Evolutionary conservation across 2,797 vertebrate species (phyloP).

Genomic region (Anolis apletophallus): DNA sequence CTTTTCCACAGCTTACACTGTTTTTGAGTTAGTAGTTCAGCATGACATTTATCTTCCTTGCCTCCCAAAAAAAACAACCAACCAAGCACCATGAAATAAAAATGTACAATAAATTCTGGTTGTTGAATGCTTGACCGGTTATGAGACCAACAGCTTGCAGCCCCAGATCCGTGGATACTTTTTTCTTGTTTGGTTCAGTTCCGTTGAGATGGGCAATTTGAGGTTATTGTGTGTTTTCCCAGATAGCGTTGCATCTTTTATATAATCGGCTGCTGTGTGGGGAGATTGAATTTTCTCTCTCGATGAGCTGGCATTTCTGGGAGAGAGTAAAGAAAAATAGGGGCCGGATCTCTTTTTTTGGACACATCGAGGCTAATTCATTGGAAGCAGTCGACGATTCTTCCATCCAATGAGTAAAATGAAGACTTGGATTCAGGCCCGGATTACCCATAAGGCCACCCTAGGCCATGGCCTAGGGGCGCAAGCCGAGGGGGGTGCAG

Average conservation of each 20-base stretch:
- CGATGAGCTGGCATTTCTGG: neutral
- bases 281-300: neutral
- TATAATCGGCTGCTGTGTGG: constrained; percentile 4
- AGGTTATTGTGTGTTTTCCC: neutral
- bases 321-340: neutral
- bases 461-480: no score
- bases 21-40: constrained; percentile 36
- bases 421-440: neutral
- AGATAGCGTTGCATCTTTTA: neutral
- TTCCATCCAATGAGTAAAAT: neutral
- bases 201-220: constrained; percentile 37
- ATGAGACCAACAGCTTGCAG: constrained; percentile 13
- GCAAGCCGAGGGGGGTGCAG: no score
- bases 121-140: constrained; percentile 12
- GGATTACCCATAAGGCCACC: no score
- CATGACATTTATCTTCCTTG: constrained; percentile 14
- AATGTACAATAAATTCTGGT: constrained; percentile 34
- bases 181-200: neutral
- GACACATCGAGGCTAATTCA: neutral
- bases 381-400: neutral
- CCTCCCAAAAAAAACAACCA: neutral
- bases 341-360: neutral
- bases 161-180: constrained; percentile 32
- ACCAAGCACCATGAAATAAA: constrained; percentile 1
- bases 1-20: no score